These are phyloP conservation scores for Crotalus tigris DNA, from an alignment of 2,113 vertebrate species.

Conservation along the genomic window DNA sequence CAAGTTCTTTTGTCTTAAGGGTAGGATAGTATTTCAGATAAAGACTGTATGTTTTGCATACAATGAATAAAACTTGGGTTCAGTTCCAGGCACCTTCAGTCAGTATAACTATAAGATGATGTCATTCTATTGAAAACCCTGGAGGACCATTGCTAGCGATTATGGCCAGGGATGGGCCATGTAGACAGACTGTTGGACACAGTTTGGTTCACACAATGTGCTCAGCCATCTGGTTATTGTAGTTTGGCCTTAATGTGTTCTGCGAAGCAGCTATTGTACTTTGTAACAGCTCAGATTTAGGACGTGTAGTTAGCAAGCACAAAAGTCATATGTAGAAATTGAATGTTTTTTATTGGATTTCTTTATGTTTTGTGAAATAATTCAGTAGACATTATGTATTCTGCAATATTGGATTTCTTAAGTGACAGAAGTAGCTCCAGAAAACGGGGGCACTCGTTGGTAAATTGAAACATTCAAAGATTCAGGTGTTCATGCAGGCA, in stretches of 20 bases:
- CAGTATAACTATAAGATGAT: neutral
- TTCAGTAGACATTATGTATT: neutral
- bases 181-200: neutral
- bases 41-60: neutral
- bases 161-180: neutral
- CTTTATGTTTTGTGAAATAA: neutral
- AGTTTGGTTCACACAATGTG: neutral
- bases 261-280: neutral
- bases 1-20: neutral
- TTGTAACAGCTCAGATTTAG: neutral
- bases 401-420: neutral
- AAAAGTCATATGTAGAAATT: neutral
- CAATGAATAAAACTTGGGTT: neutral
- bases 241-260: neutral
- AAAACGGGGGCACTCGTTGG: neutral
- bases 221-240: neutral
- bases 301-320: neutral
- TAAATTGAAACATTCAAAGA: neutral
- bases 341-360: neutral
- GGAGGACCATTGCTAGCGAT: neutral
- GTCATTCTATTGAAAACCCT: neutral
- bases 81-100: neutral
- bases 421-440: neutral
- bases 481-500: conserved; percentile 8
- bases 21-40: neutral